phyloP scores from a whole-genome alignment of 2,113 vertebrate species.

The Microcebus murinus region DNA sequence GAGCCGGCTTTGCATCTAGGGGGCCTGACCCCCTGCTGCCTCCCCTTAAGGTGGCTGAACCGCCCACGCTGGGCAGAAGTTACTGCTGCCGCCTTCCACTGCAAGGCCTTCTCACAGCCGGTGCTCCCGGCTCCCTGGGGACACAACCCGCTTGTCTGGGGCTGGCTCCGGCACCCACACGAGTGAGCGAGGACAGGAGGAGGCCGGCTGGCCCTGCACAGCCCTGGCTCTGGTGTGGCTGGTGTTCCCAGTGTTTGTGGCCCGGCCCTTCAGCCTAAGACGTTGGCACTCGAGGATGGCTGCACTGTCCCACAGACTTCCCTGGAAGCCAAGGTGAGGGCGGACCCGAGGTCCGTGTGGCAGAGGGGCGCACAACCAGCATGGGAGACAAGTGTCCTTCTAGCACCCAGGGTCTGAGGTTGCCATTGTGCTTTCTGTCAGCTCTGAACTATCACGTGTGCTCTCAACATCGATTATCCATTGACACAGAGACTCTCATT shows the following conservation, averaged over 20 bases:
- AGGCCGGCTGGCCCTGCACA: rapidly evolving
- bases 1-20: too few species aligned
- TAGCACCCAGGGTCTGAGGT: rapidly evolving
- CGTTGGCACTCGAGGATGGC: rapidly evolving
- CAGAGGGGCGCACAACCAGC: rapidly evolving
- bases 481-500: rapidly evolving
- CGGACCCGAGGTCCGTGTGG: neutral
- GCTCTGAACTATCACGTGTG: rapidly evolving
- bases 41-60: neutral
- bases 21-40: neutral
- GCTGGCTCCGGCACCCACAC: rapidly evolving
- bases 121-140: neutral
- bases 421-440: neutral
- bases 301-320: rapidly evolving
- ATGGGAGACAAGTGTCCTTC: rapidly evolving
- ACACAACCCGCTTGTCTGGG: neutral
- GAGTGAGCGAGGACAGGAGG: rapidly evolving
- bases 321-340: neutral
- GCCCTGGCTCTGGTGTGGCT: rapidly evolving
- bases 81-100: rapidly evolving
- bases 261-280: neutral
- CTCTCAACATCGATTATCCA: rapidly evolving
- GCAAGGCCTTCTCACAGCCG: neutral
- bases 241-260: too few species aligned
- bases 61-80: rapidly evolving